phyloP scores from a whole-genome alignment of 2,797 vertebrate species.

The Sebastes steindachneri region DNA sequence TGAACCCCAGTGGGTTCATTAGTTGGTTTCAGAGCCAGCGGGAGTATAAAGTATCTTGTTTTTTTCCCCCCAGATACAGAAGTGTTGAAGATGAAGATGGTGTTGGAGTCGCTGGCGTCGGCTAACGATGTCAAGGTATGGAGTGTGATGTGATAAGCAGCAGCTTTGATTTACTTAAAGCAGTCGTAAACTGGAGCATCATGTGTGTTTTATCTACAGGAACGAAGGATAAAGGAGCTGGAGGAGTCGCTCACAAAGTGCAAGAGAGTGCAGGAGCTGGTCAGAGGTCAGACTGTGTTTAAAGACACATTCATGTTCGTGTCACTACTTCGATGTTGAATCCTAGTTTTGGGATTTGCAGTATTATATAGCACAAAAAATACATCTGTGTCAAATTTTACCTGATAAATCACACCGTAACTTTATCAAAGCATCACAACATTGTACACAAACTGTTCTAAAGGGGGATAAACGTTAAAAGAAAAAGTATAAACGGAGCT shows the following conservation, averaged over 20 bases:
- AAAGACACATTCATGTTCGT: neutral
- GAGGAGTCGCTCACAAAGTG: conserved; percentile 88
- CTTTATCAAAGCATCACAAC: too few species aligned
- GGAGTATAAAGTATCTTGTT: neutral
- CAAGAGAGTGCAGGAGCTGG: conserved; percentile 88
- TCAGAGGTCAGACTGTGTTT: conserved; percentile 81
- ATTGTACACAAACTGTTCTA: too few species aligned
- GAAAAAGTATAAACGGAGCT: neutral
- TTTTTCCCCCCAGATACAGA: conserved; percentile 84
- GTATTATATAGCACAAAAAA: too few species aligned
- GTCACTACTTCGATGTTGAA: too few species aligned
- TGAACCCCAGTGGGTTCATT: conserved; percentile 3
- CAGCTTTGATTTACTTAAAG: neutral
- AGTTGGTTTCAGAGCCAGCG: neutral
- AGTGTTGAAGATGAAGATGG: conserved; percentile 91
- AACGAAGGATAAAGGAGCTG: conserved; percentile 91
- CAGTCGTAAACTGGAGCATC: neutral
- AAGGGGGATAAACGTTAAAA: neutral
- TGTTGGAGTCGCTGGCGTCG: conserved; percentile 88
- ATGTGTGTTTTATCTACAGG: conserved; percentile 76
- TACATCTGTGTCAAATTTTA: too few species aligned
- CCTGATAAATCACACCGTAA: too few species aligned
- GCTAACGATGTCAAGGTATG: conserved; percentile 94
- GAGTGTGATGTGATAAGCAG: neutral
- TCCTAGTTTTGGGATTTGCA: too few species aligned